Percentiles rank a stretch among this genome's conserved stretches.
Evolutionary conservation across 2,888 invertebrate genomes (phyloP).

Genomic region (Adineta ricciae): DNA sequence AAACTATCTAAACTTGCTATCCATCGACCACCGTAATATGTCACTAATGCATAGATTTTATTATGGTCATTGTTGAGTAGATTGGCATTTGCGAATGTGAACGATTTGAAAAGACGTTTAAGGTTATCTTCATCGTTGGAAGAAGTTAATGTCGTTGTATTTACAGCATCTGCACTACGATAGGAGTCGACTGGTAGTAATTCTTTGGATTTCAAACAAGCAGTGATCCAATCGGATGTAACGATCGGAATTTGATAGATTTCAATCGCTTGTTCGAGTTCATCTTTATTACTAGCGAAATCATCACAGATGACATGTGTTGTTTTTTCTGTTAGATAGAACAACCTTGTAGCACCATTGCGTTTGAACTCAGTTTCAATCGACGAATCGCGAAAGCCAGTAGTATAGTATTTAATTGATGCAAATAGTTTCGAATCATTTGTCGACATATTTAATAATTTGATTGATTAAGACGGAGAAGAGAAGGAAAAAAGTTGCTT

Average conservation of each 20-base stretch:
- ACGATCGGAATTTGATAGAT: slow-evolving; percentile 84
- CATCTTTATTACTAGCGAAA: slow-evolving; percentile 53
- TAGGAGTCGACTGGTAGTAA: slow-evolving; percentile 22
- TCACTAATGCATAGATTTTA: slow-evolving; percentile 70
- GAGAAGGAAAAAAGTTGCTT: background rate
- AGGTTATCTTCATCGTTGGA: background rate
- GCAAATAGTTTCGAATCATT: slow-evolving; percentile 15
- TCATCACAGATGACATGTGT: slow-evolving; percentile 82
- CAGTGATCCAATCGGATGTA: slow-evolving; percentile 50
- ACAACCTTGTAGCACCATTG: slow-evolving; percentile 75
- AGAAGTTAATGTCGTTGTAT: background rate
- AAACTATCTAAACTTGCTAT: slow-evolving; percentile 60
- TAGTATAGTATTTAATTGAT: background rate
- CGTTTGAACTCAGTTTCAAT: slow-evolving; percentile 65
- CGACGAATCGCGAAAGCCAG: background rate
- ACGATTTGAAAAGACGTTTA: slow-evolving; percentile 19
- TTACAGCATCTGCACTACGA: background rate
- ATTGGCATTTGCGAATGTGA: slow-evolving; percentile 41
- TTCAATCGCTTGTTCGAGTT: slow-evolving; percentile 78
- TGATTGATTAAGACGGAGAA: background rate
- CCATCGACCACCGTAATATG: slow-evolving; percentile 73
- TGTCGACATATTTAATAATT: background rate
- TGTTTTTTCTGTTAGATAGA: slow-evolving; percentile 78
- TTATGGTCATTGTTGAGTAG: slow-evolving; percentile 59
- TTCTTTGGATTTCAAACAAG: slow-evolving; percentile 18